Evolutionary conservation across 2,888 invertebrate species (phyloP), one percentile per base, ranked within the genome.

Genomic region (Daptonema setosum): DNA sequence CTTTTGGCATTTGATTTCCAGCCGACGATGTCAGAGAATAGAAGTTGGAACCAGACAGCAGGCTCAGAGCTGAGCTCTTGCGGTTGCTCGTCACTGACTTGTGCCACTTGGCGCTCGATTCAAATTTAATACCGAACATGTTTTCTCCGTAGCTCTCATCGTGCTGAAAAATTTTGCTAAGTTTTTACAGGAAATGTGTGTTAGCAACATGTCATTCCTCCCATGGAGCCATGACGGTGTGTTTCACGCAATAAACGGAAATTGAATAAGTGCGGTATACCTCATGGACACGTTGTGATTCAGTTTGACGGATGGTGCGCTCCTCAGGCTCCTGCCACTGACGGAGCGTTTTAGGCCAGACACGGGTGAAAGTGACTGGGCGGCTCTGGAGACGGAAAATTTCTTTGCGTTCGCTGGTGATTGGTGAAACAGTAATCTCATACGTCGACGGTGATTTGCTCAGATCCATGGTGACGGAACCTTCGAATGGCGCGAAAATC

Each of bases 401-500:
- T 2, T 45, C 54, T 43, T 54, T 48, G 24, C 48, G 5, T 2
- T 5, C 20, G 2, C 8, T 3, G 25, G 55, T 41, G 11, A n/a
- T n/a, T n/a, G 54, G 26, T 22, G 35, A 20, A 56, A 57, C 28
- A 52, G 29, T 56, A 43, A 58, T 5, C 22, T 55, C 54, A 51
- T 60, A 55, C 52, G 60, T 60, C 59, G 59, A 24, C 47, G 48
- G 50, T 50, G 59, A 58, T 54, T 56, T 57, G 47, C 50, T 26
- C 28, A 54, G 58, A 47, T 57, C 54, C 50, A 59, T 41, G 50
- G 61, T 53, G 29, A 58, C 22, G 14, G 62, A 55, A n/a, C 59
- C 54, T 55, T 65, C 63, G 54, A 68, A 48, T 45, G 68, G 68
- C 8, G 60, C 57, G 55, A 56, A 58, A 24, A 59, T 55, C 30